Percentiles rank a stretch among this genome's conserved stretches.
Evolutionary conservation across 2,113 vertebrate species (phyloP).

Genomic region (Pelecanus crispus): DNA sequence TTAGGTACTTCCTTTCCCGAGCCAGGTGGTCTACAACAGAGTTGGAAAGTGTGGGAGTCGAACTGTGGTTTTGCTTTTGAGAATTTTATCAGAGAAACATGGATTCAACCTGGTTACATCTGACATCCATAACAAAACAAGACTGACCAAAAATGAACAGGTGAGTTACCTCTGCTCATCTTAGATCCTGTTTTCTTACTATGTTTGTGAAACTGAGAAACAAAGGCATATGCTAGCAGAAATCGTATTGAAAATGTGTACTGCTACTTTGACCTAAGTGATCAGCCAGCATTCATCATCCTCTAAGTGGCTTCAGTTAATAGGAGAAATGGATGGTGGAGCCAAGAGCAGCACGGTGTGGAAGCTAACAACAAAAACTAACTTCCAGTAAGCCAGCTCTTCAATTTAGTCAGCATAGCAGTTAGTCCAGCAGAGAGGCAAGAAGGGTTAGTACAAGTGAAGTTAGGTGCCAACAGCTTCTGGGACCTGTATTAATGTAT

Average conservation of each 20-base stretch:
- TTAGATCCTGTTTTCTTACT: neutral
- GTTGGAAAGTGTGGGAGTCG: slow-evolving; percentile 98
- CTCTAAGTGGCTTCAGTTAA: neutral
- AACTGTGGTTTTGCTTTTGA: slow-evolving; percentile 92
- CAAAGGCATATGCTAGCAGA: neutral
- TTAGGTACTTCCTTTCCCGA: slow-evolving; percentile 93
- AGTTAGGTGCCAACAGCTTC: neutral
- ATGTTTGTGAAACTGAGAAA: neutral
- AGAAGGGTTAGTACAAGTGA: neutral
- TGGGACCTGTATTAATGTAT: neutral
- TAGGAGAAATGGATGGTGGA: neutral
- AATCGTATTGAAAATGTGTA: neutral
- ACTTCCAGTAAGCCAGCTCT: neutral
- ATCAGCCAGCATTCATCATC: neutral
- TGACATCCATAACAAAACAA: slow-evolving; percentile 98
- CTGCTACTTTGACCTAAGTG: neutral
- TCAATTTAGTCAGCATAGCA: neutral
- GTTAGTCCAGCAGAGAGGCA: neutral
- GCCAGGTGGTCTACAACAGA: slow-evolving; percentile 98
- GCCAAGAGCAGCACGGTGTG: neutral
- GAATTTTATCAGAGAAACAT: slow-evolving; percentile 91
- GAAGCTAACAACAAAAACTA: neutral
- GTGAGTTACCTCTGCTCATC: slow-evolving; percentile 59
- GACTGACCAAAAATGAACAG: slow-evolving; percentile 95
- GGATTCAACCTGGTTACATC: slow-evolving; percentile 94